Evolutionary conservation across 2,113 vertebrate species (phyloP), one percentile per base, ranked within the genome.

Genomic region (Myotis brandtii): DNA sequence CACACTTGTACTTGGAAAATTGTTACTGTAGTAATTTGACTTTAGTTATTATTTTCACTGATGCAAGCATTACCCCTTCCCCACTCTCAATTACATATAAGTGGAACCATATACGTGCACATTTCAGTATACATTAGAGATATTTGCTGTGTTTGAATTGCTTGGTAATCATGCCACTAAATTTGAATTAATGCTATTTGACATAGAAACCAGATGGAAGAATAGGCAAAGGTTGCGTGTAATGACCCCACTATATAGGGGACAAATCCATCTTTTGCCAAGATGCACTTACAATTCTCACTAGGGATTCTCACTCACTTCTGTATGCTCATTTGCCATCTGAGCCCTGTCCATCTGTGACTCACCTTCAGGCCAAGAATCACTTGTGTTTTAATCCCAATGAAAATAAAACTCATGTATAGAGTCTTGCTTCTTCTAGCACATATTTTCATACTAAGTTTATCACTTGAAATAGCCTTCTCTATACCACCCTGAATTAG

Each of bases 331-430:
- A 70, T 93, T 91, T 91, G 88, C 91, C 96, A 95, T 94, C 95
- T 97, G 95, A 97, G 88, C 54, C 77, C 86, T 92, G 95, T 94
- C 97, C 97, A 96, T 97, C 95, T 97, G 97, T 94, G 95, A 91
- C 64, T 86, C 89, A 95, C 81, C 85, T 93, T 90, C 82, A 86
- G 89, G 95, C 97, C 97, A 97, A 97, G 64, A 96, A 86, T 92
- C 70, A 90, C 66, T 96, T 93, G 67, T 89, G 27, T 43, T 94
- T 91, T 93, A 81, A 86, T 95, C 37, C 54, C 88, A 84, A 81
- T 80, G 32, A 69, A 37, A 94, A 92, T 69, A 89, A 69, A 72
- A 32, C 11, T 84, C 64, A 62, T 69, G 69, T 75, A 96, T 76
- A 94, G 32, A 92, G 46, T 86, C 66, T 83, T 80, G 27, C 20